These are phyloP conservation scores for Siniperca undulata DNA, from an alignment of 2,797 vertebrate genomes.

Conservation along the genomic window DNA sequence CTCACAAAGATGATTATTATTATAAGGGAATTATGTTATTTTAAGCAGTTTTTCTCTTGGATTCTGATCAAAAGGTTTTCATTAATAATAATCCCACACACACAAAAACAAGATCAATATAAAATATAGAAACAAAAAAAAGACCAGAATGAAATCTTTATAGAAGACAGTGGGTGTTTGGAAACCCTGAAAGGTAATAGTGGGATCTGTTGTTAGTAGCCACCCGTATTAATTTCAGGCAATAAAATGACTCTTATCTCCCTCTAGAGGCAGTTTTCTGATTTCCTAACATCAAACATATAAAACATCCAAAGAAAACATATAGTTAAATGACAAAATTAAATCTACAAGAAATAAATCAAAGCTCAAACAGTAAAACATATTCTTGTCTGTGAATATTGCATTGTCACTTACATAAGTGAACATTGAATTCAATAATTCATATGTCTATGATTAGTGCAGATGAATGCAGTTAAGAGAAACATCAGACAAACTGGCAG, in stretches of 20 bases:
- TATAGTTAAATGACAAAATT: neutral
- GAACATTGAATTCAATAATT: conserved; percentile 20
- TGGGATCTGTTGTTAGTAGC: neutral
- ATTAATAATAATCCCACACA: conserved; percentile 1
- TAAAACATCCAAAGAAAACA: neutral
- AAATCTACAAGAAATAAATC: neutral
- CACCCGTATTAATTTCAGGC: conserved; percentile 4
- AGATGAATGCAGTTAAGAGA: conserved; percentile 33
- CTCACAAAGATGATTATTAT: neutral
- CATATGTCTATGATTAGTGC: conserved; percentile 17
- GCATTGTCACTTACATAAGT: conserved; percentile 6
- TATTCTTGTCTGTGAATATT: neutral
- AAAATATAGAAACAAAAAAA: neutral
- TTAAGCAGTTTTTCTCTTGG: neutral
- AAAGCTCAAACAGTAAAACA: conserved; percentile 1
- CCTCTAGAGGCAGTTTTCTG: conserved; percentile 31
- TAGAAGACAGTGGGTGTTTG: neutral
- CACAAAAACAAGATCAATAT: neutral
- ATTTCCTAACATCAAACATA: neutral
- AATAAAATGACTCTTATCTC: conserved; percentile 25
- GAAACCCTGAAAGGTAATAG: neutral
- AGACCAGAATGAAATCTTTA: neutral
- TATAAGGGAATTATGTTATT: neutral
- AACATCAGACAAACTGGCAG: conserved; percentile 20
- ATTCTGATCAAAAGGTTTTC: conserved; percentile 5